These are phyloP conservation scores for Drosophila longiperda DNA, from an alignment of 2,888 invertebrate species.

Conservation along the genomic window DNA sequence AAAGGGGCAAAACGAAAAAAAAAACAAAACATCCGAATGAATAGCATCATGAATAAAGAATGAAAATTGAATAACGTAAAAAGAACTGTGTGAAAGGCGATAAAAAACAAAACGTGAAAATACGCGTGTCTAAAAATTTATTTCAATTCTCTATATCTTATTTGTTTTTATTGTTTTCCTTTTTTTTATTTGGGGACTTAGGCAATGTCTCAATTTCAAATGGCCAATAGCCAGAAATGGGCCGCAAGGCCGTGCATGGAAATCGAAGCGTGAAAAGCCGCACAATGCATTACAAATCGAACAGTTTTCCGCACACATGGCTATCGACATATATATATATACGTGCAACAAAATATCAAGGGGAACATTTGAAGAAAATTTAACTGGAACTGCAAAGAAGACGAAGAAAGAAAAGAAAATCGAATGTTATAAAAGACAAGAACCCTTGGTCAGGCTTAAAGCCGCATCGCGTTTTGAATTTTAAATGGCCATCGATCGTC, in stretches of 20 bases:
- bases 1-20: slow-evolving; percentile 28
- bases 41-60: slow-evolving; percentile 39
- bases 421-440: slow-evolving; percentile 1
- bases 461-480: slow-evolving; percentile 60
- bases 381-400: slow-evolving; percentile 47
- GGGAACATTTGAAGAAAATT: slow-evolving; percentile 48
- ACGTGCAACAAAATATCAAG: slow-evolving; percentile 5
- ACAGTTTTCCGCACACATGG: slow-evolving; percentile 70
- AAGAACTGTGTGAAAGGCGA: slow-evolving; percentile 44
- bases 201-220: slow-evolving; percentile 64
- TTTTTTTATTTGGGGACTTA: slow-evolving; percentile 11
- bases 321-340: slow-evolving; percentile 5
- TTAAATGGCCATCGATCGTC: slow-evolving; percentile 58
- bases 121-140: slow-evolving; percentile 29
- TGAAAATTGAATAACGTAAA: background rate
- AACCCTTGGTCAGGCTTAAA: slow-evolving; percentile 30
- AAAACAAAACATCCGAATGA: background rate
- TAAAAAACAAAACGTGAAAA: slow-evolving; percentile 47
- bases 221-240: slow-evolving; percentile 30
- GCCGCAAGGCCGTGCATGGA: slow-evolving; percentile 44
- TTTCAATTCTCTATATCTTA: slow-evolving; percentile 24
- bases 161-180: background rate
- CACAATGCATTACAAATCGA: slow-evolving; percentile 49
- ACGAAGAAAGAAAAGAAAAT: slow-evolving; percentile 2
- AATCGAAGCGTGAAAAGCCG: slow-evolving; percentile 38